Base-by-base conservation (phyloP, 2,113 vertebrate genomes). In the Struthio camelus region DNA sequence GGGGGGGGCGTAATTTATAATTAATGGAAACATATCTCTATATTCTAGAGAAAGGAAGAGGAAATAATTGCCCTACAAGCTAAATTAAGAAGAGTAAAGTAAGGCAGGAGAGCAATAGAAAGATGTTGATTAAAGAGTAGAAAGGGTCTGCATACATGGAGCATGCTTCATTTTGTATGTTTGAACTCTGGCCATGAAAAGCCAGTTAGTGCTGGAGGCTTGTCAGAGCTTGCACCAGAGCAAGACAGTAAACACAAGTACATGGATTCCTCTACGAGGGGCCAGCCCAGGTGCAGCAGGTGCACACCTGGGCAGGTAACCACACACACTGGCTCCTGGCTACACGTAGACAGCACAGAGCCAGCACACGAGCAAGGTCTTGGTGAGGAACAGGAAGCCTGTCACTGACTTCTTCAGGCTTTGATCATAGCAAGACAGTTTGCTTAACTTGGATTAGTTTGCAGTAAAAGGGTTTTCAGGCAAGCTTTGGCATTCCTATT, bases 91-190 rank as follows among this genome's bases (percentile, higher is more conserved):
- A 89, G 73, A 40, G 42, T 53, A 7, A 92, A 94, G 87, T 90
- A 78, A 93, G 76, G 64, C 9, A 44, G 51, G 20, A 30, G 34
- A 93, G 59, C 32, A 79, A 51, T 19, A 85, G 80, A 92, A 80
- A 91, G 78, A 93, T 48, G 48, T 32, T 85, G 86, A 94, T 97
- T 95, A 95, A 92, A 97, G 96, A 80, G 86, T 61, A 93, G 73
- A 48, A 88, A 84, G 62, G 69, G 42, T 51, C 48, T 61, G 75
- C 84, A 87, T 27, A 58, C 20, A 76, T 4, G 34, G 64, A 53
- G 8, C 13, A 16, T 27, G 16, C 61, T 66, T 72, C 51, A 27
- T 70, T 91, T 42, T 28, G 30, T 73, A n/a, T 77, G 93, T 95
- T 95, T 94, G 95, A 97, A 94, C 84, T 92, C 73, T 0, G 3